Evolutionary conservation across 2,888 invertebrate genomes (phyloP).

Genomic region (Melipona beecheii): DNA sequence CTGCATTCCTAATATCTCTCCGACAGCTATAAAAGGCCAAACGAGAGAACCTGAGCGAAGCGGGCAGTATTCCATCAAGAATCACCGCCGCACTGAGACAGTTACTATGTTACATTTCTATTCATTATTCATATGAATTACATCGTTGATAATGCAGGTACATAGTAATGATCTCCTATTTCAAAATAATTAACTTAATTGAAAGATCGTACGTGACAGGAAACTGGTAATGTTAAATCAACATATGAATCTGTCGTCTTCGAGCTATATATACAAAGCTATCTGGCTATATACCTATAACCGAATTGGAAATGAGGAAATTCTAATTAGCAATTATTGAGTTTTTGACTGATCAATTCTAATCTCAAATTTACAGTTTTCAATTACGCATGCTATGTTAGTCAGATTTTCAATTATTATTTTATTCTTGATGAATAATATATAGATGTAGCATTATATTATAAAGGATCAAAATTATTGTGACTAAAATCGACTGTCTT

Average conservation of each 20-base stretch:
- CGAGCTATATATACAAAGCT: conserved; percentile 16
- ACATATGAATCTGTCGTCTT: conserved; percentile 52
- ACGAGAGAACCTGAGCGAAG: too few relatives aligned
- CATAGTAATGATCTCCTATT: conserved; percentile 21
- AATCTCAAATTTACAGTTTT: conserved; percentile 62
- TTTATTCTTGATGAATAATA: neutral
- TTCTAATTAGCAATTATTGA: conserved; percentile 62
- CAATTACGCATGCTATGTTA: conserved; percentile 69
- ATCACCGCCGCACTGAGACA: too few relatives aligned
- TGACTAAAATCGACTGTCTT: neutral
- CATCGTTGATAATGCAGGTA: neutral
- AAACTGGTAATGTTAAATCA: conserved; percentile 45
- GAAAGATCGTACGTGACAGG: conserved; percentile 52
- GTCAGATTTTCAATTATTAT: conserved; percentile 16
- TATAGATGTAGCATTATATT: neutral
- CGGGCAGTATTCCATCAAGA: too few relatives aligned
- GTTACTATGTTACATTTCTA: neutral
- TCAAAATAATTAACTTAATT: conserved; percentile 57
- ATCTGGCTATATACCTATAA: conserved; percentile 52
- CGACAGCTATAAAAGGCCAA: too few relatives aligned
- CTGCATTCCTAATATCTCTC: too few relatives aligned
- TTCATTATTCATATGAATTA: neutral
- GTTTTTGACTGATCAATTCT: conserved; percentile 45
- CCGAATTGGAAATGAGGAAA: conserved; percentile 49
- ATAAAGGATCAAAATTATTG: neutral